Percentiles rank a stretch among this genome's conserved stretches.
These are phyloP conservation scores for Pomacea canaliculata DNA, from an alignment of 2,888 invertebrate species.

Conservation along the genomic window DNA sequence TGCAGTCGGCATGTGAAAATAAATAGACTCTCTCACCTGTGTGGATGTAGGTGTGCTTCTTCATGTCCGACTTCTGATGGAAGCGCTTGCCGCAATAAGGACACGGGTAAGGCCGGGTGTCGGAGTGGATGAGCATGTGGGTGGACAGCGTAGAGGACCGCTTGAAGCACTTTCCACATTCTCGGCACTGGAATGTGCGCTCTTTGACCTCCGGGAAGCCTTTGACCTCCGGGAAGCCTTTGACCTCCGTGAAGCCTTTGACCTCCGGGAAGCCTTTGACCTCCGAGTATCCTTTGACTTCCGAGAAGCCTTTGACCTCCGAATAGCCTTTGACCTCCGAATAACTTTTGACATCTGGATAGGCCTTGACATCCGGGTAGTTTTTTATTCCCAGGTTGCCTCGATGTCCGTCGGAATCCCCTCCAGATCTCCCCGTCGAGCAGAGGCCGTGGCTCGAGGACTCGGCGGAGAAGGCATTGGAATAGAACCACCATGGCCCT, in stretches of 20 bases:
- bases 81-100: conserved; percentile 98
- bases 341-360: too few relatives aligned
- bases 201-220: conserved; percentile 36
- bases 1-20: too few relatives aligned
- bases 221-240: too few relatives aligned
- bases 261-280: too few relatives aligned
- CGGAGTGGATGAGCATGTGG: conserved; percentile 96
- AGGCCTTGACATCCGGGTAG: too few relatives aligned
- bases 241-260: too few relatives aligned
- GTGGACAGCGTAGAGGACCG: conserved; percentile 96
- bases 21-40: conserved; percentile 80
- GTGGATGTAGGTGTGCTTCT: conserved; percentile 98
- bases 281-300: too few relatives aligned
- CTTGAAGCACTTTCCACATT: conserved; percentile 97
- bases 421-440: neutral
- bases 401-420: neutral
- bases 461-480: neutral
- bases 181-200: conserved; percentile 82
- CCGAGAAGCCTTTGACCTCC: too few relatives aligned
- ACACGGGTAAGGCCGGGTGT: conserved; percentile 96
- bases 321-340: too few relatives aligned
- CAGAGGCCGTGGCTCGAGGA: neutral
- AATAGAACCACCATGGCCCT: neutral
- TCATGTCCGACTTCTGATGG: conserved; percentile 99
- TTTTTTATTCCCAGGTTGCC: neutral